Conservation (phyloP, 2,113 vertebrate species). For the Lepus americanus region DNA sequence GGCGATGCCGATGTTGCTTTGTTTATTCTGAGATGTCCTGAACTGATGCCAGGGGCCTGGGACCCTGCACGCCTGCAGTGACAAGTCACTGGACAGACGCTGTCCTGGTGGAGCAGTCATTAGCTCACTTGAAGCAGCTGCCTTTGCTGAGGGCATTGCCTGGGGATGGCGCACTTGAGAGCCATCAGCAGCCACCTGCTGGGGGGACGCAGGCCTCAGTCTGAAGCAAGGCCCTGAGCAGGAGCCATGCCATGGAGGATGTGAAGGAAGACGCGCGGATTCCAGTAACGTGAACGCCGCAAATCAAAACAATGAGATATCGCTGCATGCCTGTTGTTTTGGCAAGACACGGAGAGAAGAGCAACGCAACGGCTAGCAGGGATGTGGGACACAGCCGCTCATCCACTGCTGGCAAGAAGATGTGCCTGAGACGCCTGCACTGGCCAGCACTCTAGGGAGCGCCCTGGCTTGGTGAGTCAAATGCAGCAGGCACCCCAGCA, state of each 20-base stretch:
- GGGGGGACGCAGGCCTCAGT: background rate
- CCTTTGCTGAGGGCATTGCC: background rate
- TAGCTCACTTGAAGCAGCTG: background rate
- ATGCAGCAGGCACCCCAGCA: background rate
- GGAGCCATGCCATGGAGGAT: background rate
- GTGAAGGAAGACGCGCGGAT: background rate
- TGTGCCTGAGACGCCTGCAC: background rate
- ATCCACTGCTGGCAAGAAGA: background rate
- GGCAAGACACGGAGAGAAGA: conserved; percentile 22
- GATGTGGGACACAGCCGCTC: background rate
- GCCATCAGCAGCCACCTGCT: background rate
- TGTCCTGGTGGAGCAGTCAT: background rate
- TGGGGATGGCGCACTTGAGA: background rate
- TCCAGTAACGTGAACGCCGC: background rate
- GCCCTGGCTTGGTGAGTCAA: background rate
- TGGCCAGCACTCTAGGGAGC: background rate
- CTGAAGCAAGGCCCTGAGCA: background rate
- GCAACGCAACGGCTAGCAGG: background rate
- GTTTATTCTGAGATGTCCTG: background rate
- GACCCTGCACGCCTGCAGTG: background rate
- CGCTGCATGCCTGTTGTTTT: background rate
- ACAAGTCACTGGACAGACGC: background rate
- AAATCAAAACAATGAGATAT: conserved; percentile 14
- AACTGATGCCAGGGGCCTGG: background rate
- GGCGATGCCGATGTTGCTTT: background rate